phyloP scores from a whole-genome alignment of 2,888 invertebrate genomes.

The Torymus texanus region DNA sequence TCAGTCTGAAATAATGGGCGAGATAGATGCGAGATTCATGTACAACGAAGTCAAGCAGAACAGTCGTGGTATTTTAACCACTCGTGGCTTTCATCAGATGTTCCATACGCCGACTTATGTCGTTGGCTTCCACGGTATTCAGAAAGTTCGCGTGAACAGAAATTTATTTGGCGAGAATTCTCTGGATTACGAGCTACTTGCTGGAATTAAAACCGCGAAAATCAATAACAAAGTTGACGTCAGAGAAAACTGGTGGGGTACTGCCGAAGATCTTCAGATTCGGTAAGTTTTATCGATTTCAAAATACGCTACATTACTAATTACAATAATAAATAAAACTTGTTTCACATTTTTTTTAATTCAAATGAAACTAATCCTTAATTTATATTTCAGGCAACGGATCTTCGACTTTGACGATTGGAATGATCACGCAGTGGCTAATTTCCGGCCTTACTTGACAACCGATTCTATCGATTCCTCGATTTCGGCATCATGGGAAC shows the following conservation, averaged over 20 bases:
- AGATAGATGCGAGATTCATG: conserved; percentile 86
- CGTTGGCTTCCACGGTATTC: conserved; percentile 94
- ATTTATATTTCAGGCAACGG: conserved; percentile 78
- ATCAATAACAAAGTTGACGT: conserved; percentile 92
- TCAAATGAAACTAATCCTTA: too few species aligned
- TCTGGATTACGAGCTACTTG: conserved; percentile 92
- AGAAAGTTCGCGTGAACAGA: conserved; percentile 91
- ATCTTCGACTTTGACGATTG: conserved; percentile 99
- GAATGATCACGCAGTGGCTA: conserved; percentile 97
- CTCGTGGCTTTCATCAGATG: conserved; percentile 71
- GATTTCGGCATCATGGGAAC: conserved; percentile 82
- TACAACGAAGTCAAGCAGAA: conserved; percentile 88
- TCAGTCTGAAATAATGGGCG: conserved; percentile 93
- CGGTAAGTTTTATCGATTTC: conserved; percentile 68
- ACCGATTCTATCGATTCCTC: conserved; percentile 87
- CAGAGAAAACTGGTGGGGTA: conserved; percentile 98
- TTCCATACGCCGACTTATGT: conserved; percentile 84
- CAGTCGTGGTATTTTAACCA: conserved; percentile 73
- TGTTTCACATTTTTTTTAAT: too few species aligned
- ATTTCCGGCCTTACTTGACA: conserved; percentile 90
- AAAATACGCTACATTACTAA: too few species aligned
- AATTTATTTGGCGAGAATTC: conserved; percentile 91
- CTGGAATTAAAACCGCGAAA: conserved; percentile 92
- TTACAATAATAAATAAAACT: too few species aligned
- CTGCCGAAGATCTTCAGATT: conserved; percentile 83